phyloP scores from a whole-genome alignment of 2,113 vertebrate species.

The Cygnus buccinator region DNA sequence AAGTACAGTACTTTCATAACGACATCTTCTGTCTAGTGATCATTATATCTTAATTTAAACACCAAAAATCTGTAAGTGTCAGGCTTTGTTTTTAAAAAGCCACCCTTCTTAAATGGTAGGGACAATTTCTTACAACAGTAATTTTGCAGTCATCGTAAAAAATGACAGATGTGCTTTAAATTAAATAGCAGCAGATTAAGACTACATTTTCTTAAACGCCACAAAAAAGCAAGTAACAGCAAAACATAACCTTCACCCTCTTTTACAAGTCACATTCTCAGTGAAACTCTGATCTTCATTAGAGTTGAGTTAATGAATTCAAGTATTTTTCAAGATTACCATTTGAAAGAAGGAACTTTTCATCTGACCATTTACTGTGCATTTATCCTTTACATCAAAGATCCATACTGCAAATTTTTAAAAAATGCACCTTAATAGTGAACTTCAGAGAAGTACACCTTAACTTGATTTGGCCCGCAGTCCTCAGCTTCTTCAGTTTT shows the following conservation, averaged over 20 bases:
- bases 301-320: not conserved
- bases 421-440: not conserved
- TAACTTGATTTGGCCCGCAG: not conserved
- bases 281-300: not conserved
- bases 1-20: not conserved
- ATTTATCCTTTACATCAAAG: not conserved
- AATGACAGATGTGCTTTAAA: not conserved
- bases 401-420: not conserved
- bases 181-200: not conserved
- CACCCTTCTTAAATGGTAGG: not conserved
- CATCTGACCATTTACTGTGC: not conserved
- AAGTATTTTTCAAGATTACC: not conserved
- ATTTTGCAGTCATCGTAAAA: not conserved
- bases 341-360: not conserved
- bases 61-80: not conserved
- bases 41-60: not conserved
- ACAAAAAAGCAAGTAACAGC: not conserved
- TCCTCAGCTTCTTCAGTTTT: not conserved
- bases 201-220: not conserved
- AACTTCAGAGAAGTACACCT: not conserved
- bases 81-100: not conserved
- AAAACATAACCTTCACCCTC: not conserved
- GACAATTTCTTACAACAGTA: not conserved
- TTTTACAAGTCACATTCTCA: not conserved
- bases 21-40: not conserved